A percentile compares a stretch with the other conserved stretches of the same genome.
Evolutionary conservation across 2,113 vertebrate genomes (phyloP).

Genomic region (Pica pica): DNA sequence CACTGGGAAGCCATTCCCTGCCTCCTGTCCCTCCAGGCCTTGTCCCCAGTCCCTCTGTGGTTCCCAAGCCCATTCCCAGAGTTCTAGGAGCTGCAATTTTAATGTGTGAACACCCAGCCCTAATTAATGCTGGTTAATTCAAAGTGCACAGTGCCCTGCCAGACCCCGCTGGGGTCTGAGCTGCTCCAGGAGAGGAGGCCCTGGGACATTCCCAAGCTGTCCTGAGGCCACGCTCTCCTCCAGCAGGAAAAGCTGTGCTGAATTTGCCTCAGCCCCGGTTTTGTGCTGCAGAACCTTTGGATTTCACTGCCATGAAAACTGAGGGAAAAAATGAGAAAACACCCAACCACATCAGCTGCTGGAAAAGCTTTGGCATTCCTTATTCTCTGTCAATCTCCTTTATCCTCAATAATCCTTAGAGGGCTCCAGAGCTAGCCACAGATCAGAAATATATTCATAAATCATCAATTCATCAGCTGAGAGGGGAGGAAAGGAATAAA

Average conservation of each 20-base stretch:
- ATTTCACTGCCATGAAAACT: not conserved
- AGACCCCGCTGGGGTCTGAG: rapidly evolving
- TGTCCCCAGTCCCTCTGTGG: not conserved
- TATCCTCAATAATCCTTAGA: not conserved
- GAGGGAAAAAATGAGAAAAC: not conserved
- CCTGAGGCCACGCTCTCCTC: rapidly evolving
- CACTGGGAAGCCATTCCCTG: not conserved
- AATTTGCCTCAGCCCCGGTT: not conserved
- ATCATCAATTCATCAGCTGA: not conserved
- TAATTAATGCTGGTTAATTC: not conserved
- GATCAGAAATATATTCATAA: not conserved
- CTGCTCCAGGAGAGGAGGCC: not conserved
- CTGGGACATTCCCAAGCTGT: rapidly evolving
- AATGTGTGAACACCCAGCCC: not conserved
- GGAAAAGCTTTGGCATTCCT: not conserved
- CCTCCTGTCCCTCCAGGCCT: not conserved
- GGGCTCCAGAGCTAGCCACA: not conserved
- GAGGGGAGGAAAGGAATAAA: not conserved
- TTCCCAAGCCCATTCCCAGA: not conserved
- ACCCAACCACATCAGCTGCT: not conserved
- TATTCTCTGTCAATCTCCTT: not conserved
- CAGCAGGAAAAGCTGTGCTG: not conserved
- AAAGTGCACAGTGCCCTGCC: rapidly evolving
- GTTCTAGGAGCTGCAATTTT: not conserved
- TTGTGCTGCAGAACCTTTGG: not conserved